Base-by-base conservation (phyloP, 2,797 vertebrate species). In the Sarcophilus harrisii region DNA sequence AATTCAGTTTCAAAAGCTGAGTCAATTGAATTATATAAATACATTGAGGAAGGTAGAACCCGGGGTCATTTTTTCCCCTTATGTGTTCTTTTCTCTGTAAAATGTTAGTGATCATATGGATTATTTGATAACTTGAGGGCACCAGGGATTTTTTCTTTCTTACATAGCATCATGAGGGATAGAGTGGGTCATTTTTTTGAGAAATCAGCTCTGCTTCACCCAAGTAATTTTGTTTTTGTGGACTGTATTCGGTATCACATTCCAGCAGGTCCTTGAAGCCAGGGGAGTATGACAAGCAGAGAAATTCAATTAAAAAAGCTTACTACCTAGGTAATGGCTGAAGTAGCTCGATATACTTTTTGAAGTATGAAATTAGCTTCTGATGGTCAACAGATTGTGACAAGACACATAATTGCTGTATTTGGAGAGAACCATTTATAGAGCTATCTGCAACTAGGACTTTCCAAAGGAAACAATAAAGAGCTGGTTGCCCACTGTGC, bases 291-390 rank as follows among this genome's bases (percentile, higher is more conserved):
- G n/a, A 81, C n/a, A 81, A 45, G n/a, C n/a, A 45, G 18, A 81
- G n/a, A 81, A 81, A 81, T 81, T 81, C n/a, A 81, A 73, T 73
- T 81, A 6, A 81, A 81, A 54, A 81, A 45, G 66, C 66, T 81
- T 21, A 81, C 66, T 81, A 38, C 6, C 97, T 94, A 30, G 90
- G 95, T 96, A 97, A 87, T 97, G 97, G 66, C 93, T 93, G 96
- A 96, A 97, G 92, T 97, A 97, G 96, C 93, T 98, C 95, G 94
- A 98, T 98, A 96, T 95, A 97, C 57, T 62, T 97, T 98, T 97
- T 97, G 94, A 98, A 95, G 93, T 96, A 54, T 96, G 94, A 98
- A 98, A 98, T 98, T 98, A 96, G 97, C 97, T 96, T 91, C 90
- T 97, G 96, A 95, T 91, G 92, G 57, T 81, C 97, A 62, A 94